Base-by-base conservation (phyloP, 2,888 invertebrate species). In the Lasioglossum villosulum region DNA sequence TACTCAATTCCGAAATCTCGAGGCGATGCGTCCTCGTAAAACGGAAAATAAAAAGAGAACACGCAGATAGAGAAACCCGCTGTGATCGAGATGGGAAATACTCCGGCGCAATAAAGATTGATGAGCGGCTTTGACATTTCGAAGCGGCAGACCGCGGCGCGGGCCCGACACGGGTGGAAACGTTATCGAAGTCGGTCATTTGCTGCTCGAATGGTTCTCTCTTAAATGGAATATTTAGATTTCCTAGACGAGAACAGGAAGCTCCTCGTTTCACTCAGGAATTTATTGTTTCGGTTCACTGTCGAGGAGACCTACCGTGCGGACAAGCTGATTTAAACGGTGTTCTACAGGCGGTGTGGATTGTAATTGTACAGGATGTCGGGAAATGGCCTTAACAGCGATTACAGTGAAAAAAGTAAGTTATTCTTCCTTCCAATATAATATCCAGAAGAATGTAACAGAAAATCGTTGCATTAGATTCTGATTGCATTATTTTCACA, bases 141-240 rank as follows among this genome's bases (percentile, higher is more conserved):
- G 23, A 14, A 30, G 19, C 19, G 6, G 56, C 37, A 73, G 37
- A 37, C 19, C 27, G 6, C 52, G 52, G 8, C 27, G 6, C 48
- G 48, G 48, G 6, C 23, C 23, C 56, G 23, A 34, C 19, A 30
- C 72, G 68, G 30, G 56, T 23, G 30, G 71, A 16, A 56, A 39
- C n/a, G 74, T 70, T 12, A 75, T 59, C 30, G n/a, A 70, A 37
- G 14, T 39, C 48, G 2, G 5, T 37, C n/a, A 23, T 27, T 14
- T 16, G 52, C 23, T 27, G 6, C 16, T 19, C 10, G 23, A 2
- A 30, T 16, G 39, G 1, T 3, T 39, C 27, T 42, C 42, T 30
- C 19, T 68, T 39, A 37, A 83, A 56, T 59, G 45, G 68, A 82
- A 77, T 48, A 77, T 68, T 80, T 37, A 68, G 76, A 73, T 76